These are phyloP conservation scores for Temnothorax curvispinosus DNA, from an alignment of 1,140 invertebrate genomes.

Conservation along the genomic window DNA sequence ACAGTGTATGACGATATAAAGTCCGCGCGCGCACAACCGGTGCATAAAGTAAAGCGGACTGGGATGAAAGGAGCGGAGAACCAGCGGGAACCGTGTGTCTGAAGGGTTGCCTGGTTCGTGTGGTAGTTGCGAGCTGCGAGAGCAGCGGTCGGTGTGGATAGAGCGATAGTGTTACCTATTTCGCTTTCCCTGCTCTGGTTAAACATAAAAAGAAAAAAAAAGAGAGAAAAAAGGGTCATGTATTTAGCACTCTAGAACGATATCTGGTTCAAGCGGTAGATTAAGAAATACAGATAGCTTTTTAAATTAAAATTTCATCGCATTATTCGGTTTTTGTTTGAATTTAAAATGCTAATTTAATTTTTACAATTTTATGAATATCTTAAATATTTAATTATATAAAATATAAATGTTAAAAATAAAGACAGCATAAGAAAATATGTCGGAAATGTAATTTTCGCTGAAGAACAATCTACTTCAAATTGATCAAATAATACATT, in stretches of 20 bases:
- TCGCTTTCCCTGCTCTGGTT: constrained; percentile 6
- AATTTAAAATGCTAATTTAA: not conserved
- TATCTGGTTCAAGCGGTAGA: not conserved
- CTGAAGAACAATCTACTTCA: not conserved
- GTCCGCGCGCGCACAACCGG: constrained; percentile 50
- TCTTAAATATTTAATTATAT: not conserved
- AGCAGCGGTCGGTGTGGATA: constrained; percentile 56
- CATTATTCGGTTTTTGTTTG: not conserved
- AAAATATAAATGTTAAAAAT: not conserved
- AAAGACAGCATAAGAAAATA: not conserved
- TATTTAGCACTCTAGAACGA: not conserved
- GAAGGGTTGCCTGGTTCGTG: constrained; percentile 65
- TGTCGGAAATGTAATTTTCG: not conserved
- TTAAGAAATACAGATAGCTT: not conserved
- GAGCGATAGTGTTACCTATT: constrained; percentile 60
- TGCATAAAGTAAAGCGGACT: constrained; percentile 70
- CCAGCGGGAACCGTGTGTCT: constrained; percentile 65
- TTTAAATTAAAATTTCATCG: not conserved
- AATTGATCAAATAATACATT: not conserved
- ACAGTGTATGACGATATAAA: constrained; percentile 53
- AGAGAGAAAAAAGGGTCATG: not conserved
- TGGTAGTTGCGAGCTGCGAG: constrained; percentile 57
- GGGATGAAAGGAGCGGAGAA: constrained; percentile 67
- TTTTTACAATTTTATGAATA: not conserved
- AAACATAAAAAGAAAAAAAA: not conserved